Evolutionary conservation across 2,113 vertebrate genomes (phyloP), one percentile per base, ranked within the genome.

Genomic region (Mesembrinibis cayennensis): DNA sequence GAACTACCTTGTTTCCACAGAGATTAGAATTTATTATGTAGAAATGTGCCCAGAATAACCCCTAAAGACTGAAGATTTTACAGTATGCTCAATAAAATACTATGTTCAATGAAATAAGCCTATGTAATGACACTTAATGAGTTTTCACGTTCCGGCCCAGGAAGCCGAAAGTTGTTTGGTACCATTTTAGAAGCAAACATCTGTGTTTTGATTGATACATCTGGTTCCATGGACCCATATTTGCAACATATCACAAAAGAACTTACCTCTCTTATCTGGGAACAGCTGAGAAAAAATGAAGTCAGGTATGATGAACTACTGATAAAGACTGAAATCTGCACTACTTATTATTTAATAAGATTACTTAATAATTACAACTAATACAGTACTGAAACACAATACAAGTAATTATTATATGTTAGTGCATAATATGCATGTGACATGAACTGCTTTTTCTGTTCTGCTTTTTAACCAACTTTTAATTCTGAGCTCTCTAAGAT

Each of bases 251-350:
- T 99, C 78, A 98, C 96, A 55, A 97, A 90, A 49, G 98, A 97
- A 70, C 95, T 99, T 70, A n/a, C 95, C 42, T 98, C 98, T 36
- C 98, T 99, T 58, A 97, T 99, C 87, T 99, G 99, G 99, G 99
- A 99, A 47, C 99, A 99, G 92, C 98, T 99, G 72, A 95, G 98
- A 67, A 96, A 90, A 87, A 97, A 96, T 50, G 93, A 95, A 52
- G 63, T 97, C 85, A 98, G 98, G 99, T 99, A 94, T 79, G 93
- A 72, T 32, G 27, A 52, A 63, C 67, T 66, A 20, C 49, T 91
- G 73, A 34, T 76, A 49, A 86, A 80, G 34, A 50, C n/a, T 76
- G 84, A 78, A 82, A 71, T 62, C 55, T 91, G 32, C 47, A 53
- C 45, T 74, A 27, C 14, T 49, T 47, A 16, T 23, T 81, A 3